A percentile compares a stretch with the other conserved stretches of the same genome.
Evolutionary conservation across 2,113 vertebrate species (phyloP).

Genomic region (Rattus rattus): DNA sequence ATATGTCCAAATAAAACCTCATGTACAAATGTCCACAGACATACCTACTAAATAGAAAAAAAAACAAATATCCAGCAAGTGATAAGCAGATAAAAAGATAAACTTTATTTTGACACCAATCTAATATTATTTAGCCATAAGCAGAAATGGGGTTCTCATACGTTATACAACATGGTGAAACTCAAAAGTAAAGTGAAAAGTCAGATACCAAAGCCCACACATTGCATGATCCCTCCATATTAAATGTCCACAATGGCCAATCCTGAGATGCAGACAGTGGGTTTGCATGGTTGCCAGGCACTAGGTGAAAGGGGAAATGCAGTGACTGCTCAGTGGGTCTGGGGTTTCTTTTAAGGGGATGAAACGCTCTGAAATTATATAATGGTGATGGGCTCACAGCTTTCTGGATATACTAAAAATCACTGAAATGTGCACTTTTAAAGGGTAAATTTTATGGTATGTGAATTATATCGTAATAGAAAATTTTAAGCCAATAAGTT

Average conservation of each 20-base stretch:
- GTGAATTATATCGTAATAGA: constrained; percentile 58
- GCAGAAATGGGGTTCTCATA: not conserved
- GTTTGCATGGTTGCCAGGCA: not conserved
- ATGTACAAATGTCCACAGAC: constrained; percentile 9
- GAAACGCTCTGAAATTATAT: constrained; percentile 23
- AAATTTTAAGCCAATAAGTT: constrained; percentile 42
- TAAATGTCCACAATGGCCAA: constrained; percentile 13
- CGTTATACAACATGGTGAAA: not conserved
- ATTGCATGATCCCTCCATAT: not conserved
- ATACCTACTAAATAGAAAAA: not conserved
- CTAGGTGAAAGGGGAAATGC: not conserved
- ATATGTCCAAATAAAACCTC: not conserved
- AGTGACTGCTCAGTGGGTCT: not conserved
- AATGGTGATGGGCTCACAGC: not conserved
- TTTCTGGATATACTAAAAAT: constrained; percentile 55
- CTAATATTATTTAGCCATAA: not conserved
- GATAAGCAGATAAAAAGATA: not conserved
- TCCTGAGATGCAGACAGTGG: not conserved
- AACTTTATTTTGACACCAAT: not conserved
- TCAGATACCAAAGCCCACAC: not conserved
- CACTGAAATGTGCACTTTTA: constrained; percentile 49
- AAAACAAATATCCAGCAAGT: not conserved
- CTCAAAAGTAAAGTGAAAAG: not conserved
- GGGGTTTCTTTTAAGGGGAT: not conserved
- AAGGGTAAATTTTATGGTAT: constrained; percentile 60